A percentile compares a stretch with the other conserved stretches of the same genome.
These are phyloP conservation scores for Conops quadrifasciatus DNA, from an alignment of 2,888 invertebrate genomes.

Conservation along the genomic window DNA sequence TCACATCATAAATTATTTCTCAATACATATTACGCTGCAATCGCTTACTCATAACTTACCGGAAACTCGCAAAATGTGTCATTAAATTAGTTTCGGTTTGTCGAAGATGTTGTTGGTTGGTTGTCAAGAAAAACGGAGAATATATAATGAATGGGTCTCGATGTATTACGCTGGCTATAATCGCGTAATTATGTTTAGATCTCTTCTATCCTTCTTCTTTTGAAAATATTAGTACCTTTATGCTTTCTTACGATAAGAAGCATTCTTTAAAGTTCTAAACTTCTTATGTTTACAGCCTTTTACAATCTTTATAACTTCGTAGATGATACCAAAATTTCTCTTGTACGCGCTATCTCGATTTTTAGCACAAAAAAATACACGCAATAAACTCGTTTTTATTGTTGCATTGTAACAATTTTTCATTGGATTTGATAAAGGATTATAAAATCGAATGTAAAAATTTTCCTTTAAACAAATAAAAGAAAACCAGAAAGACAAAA, in stretches of 20 bases:
- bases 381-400: constrained; percentile 15
- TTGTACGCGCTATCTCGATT: background rate
- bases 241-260: background rate
- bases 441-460: constrained; percentile 27
- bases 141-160: background rate
- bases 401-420: background rate
- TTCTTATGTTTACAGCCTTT: no score
- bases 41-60: constrained; percentile 33
- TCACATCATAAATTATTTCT: background rate
- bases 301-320: no score
- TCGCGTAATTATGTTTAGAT: background rate
- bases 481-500: no score
- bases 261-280: no score
- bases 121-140: background rate
- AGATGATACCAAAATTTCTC: background rate
- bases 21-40: background rate
- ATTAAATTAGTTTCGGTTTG: constrained; percentile 54
- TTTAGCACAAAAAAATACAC: background rate
- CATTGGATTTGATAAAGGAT: constrained; percentile 13
- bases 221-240: background rate
- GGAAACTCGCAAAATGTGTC: constrained; percentile 48
- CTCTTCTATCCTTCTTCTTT: constrained; percentile 12
- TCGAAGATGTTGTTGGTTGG: constrained; percentile 14
- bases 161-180: background rate
- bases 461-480: constrained; percentile 29